Conservation (phyloP, 1,140 invertebrate genomes). For the Choristoneura fumiferana region DNA sequence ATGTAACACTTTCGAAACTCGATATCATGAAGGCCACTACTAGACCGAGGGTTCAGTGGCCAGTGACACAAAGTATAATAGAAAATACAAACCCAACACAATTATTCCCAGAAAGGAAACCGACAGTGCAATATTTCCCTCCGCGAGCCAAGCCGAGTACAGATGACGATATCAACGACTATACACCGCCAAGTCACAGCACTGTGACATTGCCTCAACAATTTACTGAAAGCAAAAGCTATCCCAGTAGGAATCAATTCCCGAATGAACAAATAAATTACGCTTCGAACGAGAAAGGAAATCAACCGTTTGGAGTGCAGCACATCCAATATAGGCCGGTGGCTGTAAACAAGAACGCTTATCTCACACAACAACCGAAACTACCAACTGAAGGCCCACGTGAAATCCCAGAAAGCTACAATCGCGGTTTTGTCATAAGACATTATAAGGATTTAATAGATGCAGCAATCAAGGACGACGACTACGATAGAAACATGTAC, state of each 20-base stretch:
- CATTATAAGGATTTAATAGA: constrained; percentile 58
- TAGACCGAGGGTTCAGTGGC: constrained; percentile 18
- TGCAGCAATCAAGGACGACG: constrained; percentile 43
- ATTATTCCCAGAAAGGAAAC: constrained; percentile 45
- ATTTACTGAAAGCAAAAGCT: too few species aligned
- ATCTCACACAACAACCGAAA: too few species aligned
- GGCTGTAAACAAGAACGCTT: not conserved
- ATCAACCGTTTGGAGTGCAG: not conserved
- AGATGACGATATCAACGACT: constrained; percentile 42
- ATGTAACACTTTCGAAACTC: constrained; percentile 53
- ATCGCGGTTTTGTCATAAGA: constrained; percentile 44
- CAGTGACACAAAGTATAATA: constrained; percentile 23
- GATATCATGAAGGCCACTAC: constrained; percentile 59
- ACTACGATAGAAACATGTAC: constrained; percentile 43
- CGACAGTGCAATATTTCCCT: constrained; percentile 63
- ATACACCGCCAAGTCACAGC: not conserved
- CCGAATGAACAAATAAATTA: too few species aligned
- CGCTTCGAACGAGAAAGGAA: too few species aligned
- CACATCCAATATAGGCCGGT: constrained; percentile 3
- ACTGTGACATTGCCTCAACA: too few species aligned
- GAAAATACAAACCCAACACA: not conserved
- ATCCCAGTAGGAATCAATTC: too few species aligned
- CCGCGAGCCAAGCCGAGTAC: constrained; percentile 41
- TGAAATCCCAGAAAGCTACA: not conserved
- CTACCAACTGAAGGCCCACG: too few species aligned